Percentiles rank a stretch among this genome's conserved stretches.
Conservation (phyloP, 1,140 invertebrate species). For the Aphidius ervi region DNA sequence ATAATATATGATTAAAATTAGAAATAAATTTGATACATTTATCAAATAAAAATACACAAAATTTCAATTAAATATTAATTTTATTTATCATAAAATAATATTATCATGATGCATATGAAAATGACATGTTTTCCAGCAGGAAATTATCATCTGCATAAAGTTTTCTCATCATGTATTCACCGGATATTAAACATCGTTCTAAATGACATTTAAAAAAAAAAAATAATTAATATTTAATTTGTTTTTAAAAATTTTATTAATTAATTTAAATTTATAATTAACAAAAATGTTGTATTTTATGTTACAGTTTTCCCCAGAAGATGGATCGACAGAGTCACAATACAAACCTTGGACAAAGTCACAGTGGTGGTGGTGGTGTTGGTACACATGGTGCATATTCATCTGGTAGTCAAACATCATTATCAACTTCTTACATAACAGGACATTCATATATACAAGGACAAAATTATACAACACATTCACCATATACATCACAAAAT, state of each 20-base stretch:
- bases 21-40: too few species aligned
- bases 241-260: too few species aligned
- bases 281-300: slow-evolving; percentile 12
- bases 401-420: slow-evolving; percentile 43
- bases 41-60: too few species aligned
- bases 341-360: slow-evolving; percentile 37
- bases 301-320: slow-evolving; percentile 57
- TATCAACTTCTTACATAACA: slow-evolving; percentile 50
- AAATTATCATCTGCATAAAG: too few species aligned
- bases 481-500: slow-evolving; percentile 39
- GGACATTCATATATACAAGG: slow-evolving; percentile 54
- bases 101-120: too few species aligned
- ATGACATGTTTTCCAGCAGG: too few species aligned
- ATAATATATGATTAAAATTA: too few species aligned
- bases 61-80: too few species aligned
- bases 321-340: slow-evolving; percentile 52
- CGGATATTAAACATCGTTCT: slow-evolving; percentile 40
- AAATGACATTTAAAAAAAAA: slow-evolving; percentile 10
- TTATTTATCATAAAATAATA: too few species aligned
- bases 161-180: background rate
- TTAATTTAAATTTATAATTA: background rate
- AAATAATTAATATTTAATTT: background rate
- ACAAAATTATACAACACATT: slow-evolving; percentile 51
- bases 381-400: slow-evolving; percentile 46
- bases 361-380: slow-evolving; percentile 31